Base-by-base conservation (phyloP, 2,888 invertebrate species). In the Nymphalis polychloros region DNA sequence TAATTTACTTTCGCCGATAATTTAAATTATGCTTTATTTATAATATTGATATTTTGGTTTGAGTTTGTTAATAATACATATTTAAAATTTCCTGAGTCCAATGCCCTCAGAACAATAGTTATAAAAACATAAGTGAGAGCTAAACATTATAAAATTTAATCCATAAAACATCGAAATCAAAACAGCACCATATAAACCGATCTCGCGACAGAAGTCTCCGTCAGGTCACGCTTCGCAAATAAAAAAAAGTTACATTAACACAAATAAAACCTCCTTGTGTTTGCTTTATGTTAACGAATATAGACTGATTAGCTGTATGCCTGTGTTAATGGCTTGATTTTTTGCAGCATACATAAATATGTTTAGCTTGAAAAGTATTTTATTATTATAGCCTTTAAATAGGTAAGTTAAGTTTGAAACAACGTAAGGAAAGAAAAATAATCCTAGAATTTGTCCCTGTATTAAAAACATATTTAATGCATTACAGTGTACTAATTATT, bases 191-290 rank as follows among this genome's bases (percentile, higher is more conserved):
- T 83, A 79, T 82, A 77, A 79, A n/a, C 81, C 78, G 8, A 27
- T 63, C 74, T 20, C 50, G 48, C 73, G 63, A 81, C 81, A 82
- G 82, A 79, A 81, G 83, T 80, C 79, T 72, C 73, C 75, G 78
- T 69, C 83, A 73, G 81, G 86, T 86, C 86, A 86, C 86, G 83
- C 79, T 77, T 81, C 76, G 76, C 75, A 80, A 79, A 80, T 78
- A 80, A 73, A 80, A 79, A 73, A 70, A 71, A 64, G 59, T 71
- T 63, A 68, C 76, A 76, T 79, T 78, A 79, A 81, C 82, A 82
- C 81, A 82, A 81, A 79, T 78, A 76, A 78, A 79, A 74, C 73
- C 74, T 73, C 73, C 75, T 73, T 75, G 72, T 69, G 71, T 73
- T 76, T 73, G 73, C 72, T 75, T 75, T 73, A 76, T 76, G 71